Evolutionary conservation across 1,140 invertebrate genomes (phyloP).

Genomic region (Heliconius hewitsoni): DNA sequence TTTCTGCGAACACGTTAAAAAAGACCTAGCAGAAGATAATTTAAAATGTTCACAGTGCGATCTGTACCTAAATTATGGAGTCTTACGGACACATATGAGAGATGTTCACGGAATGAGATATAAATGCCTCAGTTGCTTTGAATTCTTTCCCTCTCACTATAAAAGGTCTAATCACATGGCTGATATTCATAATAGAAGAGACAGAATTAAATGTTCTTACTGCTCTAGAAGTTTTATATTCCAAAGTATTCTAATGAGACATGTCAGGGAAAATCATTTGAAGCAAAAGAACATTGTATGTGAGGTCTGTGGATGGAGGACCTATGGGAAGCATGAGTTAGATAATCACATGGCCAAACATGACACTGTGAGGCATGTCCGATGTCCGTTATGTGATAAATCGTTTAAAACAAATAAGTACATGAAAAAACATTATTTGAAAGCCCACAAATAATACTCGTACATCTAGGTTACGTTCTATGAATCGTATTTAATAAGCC

Average conservation of each 20-base stretch:
- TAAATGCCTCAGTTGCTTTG: slow-evolving; percentile 39
- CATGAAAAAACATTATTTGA: slow-evolving; percentile 41
- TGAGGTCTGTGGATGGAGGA: slow-evolving; percentile 60
- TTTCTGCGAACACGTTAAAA: slow-evolving; percentile 35
- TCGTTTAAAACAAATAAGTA: slow-evolving; percentile 43
- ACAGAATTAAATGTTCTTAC: slow-evolving; percentile 41
- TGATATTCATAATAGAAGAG: slow-evolving; percentile 40
- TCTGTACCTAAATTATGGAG: slow-evolving; percentile 20
- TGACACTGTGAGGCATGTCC: slow-evolving; percentile 33
- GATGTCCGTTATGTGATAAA: slow-evolving; percentile 49
- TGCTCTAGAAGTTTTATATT: slow-evolving; percentile 46
- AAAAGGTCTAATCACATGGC: slow-evolving; percentile 45
- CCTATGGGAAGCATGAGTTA: slow-evolving; percentile 50
- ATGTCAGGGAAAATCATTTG: slow-evolving; percentile 58
- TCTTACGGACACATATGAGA: slow-evolving; percentile 38
- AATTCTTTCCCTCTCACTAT: slow-evolving; percentile 44
- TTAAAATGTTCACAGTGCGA: slow-evolving; percentile 51
- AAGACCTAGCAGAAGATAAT: slow-evolving; percentile 20
- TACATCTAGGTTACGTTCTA: too few relatives aligned
- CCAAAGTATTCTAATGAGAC: slow-evolving; percentile 47
- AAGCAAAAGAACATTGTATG: slow-evolving; percentile 58
- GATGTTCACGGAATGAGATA: slow-evolving; percentile 39
- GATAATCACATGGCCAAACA: slow-evolving; percentile 44
- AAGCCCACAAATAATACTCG: slow-evolving; percentile 31
- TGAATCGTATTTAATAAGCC: too few relatives aligned